phyloP scores from a whole-genome alignment of 2,888 invertebrate species.

The Dusona sp. region DNA sequence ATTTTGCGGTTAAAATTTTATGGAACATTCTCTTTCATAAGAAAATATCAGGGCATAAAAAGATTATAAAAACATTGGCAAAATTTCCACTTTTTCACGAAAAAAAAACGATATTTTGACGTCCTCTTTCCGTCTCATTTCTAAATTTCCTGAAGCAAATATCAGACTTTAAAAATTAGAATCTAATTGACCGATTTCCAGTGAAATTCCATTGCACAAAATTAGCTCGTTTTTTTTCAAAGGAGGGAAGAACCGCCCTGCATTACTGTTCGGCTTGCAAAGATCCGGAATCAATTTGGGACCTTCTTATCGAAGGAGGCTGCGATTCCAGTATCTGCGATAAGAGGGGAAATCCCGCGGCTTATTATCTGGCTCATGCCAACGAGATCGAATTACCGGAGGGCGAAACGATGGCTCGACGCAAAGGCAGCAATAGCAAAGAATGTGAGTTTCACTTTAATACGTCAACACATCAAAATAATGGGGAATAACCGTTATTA shows the following conservation, averaged over 20 bases:
- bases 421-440: slow-evolving; percentile 75
- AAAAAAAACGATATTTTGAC: too few species aligned
- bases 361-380: slow-evolving; percentile 87
- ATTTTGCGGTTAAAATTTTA: neutral
- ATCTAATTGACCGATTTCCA: neutral
- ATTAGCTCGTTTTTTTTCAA: slow-evolving; percentile 10
- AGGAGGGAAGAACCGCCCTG: slow-evolving; percentile 89
- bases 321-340: slow-evolving; percentile 88
- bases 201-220: neutral
- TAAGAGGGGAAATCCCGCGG: slow-evolving; percentile 86
- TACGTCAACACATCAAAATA: neutral
- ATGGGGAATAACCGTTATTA: neutral
- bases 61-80: neutral
- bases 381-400: slow-evolving; percentile 86
- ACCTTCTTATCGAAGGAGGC: slow-evolving; percentile 87
- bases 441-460: slow-evolving; percentile 78
- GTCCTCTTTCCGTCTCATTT: too few species aligned
- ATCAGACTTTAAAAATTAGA: neutral
- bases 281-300: slow-evolving; percentile 87
- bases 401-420: slow-evolving; percentile 76
- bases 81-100: neutral
- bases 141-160: neutral
- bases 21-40: neutral
- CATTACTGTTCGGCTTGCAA: slow-evolving; percentile 89
- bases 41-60: neutral